Percentiles rank a stretch among this genome's conserved stretches.
Evolutionary conservation across 2,888 invertebrate genomes (phyloP).

Genomic region (Ditula angustiorana): DNA sequence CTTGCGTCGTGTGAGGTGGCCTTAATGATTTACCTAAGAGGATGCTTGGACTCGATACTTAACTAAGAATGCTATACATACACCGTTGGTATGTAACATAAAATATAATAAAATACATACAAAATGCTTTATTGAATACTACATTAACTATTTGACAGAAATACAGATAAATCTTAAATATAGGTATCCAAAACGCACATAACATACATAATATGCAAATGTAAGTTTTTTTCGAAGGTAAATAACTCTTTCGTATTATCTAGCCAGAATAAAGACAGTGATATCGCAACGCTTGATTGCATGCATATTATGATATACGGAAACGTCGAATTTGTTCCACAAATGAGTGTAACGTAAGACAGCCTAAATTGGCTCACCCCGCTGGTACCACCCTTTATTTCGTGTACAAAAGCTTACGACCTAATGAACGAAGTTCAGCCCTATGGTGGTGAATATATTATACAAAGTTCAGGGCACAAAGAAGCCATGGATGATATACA

Average conservation of each 20-base stretch:
- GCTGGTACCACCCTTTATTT: slow-evolving; percentile 66
- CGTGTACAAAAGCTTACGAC: slow-evolving; percentile 64
- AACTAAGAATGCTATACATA: too few species aligned
- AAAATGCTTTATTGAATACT: too few species aligned
- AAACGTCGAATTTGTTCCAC: slow-evolving; percentile 64
- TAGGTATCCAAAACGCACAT: too few species aligned
- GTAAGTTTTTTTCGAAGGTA: too few species aligned
- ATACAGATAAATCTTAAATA: too few species aligned
- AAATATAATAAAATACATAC: too few species aligned
- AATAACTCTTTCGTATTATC: slow-evolving; percentile 15
- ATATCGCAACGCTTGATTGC: slow-evolving; percentile 64
- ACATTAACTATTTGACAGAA: too few species aligned
- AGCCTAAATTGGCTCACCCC: slow-evolving; percentile 56
- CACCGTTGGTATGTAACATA: too few species aligned
- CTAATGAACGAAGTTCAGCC: slow-evolving; percentile 66
- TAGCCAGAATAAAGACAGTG: slow-evolving; percentile 37
- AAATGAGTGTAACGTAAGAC: slow-evolving; percentile 54
- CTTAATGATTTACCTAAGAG: slow-evolving; percentile 61
- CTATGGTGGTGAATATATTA: slow-evolving; percentile 66
- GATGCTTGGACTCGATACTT: slow-evolving; percentile 33
- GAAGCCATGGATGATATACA: slow-evolving; percentile 9
- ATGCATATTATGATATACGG: slow-evolving; percentile 70
- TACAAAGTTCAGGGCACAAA: slow-evolving; percentile 41
- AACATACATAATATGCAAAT: too few species aligned
- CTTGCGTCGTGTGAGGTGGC: slow-evolving; percentile 62